Percentiles rank a stretch among this genome's conserved stretches.
Evolutionary conservation across 2,113 vertebrate species (phyloP).

Genomic region (Chinchilla lanigera): DNA sequence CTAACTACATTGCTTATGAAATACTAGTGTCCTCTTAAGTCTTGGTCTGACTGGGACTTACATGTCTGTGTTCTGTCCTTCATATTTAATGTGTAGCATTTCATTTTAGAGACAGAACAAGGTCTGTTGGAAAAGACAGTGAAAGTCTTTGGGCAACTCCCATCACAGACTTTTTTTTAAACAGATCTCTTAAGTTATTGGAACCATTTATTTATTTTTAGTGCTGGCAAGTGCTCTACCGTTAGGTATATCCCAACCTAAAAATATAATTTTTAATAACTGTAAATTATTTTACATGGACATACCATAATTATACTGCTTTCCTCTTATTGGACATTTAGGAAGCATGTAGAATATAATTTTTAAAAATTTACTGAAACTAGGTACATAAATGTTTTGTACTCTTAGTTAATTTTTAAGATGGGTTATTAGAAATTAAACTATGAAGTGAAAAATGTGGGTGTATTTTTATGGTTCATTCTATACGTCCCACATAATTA

Average conservation of each 20-base stretch:
- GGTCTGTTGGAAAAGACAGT: neutral
- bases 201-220: conserved; percentile 35
- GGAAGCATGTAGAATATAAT: neutral
- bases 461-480: neutral
- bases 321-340: neutral
- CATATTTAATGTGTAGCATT: neutral
- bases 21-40: neutral
- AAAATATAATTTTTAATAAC: neutral
- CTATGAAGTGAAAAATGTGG: neutral
- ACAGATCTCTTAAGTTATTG: neutral
- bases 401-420: neutral
- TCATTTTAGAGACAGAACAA: conserved; percentile 42
- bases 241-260: neutral
- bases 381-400: neutral
- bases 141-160: neutral
- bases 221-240: neutral
- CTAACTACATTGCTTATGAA: neutral
- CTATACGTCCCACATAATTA: neutral
- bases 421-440: neutral
- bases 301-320: neutral
- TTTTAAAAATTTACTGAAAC: neutral
- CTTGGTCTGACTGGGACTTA: neutral
- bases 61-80: neutral
- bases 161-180: neutral
- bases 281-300: neutral